These are phyloP conservation scores for Meganola albula DNA, from an alignment of 2,888 invertebrate species.

Conservation along the genomic window DNA sequence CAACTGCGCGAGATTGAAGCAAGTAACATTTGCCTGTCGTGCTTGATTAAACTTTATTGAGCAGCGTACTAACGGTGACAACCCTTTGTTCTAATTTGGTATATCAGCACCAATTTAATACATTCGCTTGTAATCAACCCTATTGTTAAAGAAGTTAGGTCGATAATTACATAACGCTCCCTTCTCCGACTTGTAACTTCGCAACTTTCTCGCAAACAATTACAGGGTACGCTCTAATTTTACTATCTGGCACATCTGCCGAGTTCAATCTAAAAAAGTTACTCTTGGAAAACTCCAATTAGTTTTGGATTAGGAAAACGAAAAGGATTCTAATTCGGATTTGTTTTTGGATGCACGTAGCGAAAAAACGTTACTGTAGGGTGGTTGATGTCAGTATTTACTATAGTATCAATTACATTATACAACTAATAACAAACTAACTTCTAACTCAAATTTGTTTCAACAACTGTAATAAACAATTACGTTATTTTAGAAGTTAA, in stretches of 20 bases:
- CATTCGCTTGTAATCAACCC: slow-evolving; percentile 10
- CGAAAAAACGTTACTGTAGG: too few species aligned
- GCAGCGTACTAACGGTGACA: slow-evolving; percentile 51
- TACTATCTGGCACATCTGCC: slow-evolving; percentile 45
- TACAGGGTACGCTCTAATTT: slow-evolving; percentile 53
- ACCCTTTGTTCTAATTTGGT: slow-evolving; percentile 61
- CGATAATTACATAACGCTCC: slow-evolving; percentile 6
- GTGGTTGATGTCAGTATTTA: too few species aligned
- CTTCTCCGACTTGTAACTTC: slow-evolving; percentile 24
- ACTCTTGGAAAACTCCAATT: too few species aligned
- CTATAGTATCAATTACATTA: too few species aligned
- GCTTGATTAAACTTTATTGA: slow-evolving; percentile 62
- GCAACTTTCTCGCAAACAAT: slow-evolving; percentile 47
- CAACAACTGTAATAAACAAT: too few species aligned
- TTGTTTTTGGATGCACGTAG: too few species aligned
- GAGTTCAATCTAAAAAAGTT: slow-evolving; percentile 43
- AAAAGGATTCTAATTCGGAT: too few species aligned
- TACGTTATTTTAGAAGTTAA: too few species aligned
- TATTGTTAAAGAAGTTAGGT: slow-evolving; percentile 20
- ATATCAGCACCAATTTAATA: slow-evolving; percentile 33
- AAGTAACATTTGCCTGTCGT: slow-evolving; percentile 43
- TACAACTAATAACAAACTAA: too few species aligned
- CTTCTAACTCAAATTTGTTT: too few species aligned
- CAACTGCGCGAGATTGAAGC: slow-evolving; percentile 31
- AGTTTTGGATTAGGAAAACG: too few species aligned